Conservation (phyloP, 2,113 vertebrate species). For the Lampris incognitus region DNA sequence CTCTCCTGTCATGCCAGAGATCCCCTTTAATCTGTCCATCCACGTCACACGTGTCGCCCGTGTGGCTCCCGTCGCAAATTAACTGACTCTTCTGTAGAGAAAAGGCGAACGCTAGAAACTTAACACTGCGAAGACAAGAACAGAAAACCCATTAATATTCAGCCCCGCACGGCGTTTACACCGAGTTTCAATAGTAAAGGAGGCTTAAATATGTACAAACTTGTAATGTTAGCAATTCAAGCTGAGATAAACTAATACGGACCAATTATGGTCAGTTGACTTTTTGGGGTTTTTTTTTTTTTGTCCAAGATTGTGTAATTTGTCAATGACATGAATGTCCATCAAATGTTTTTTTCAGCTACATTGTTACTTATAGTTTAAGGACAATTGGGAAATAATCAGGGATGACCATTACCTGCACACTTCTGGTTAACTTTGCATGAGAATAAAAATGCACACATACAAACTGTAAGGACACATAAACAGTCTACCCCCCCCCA, state of each 20-base stretch:
- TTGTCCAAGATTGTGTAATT: slow-evolving; percentile 13
- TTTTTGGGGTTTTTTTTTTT: not conserved
- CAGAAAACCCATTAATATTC: slow-evolving; percentile 66
- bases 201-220: not conserved
- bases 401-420: slow-evolving; percentile 75
- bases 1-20: slow-evolving; percentile 72
- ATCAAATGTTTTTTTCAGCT: slow-evolving; percentile 22
- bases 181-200: slow-evolving; percentile 27
- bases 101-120: slow-evolving; percentile 85
- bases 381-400: slow-evolving; percentile 61
- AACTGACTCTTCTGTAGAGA: slow-evolving; percentile 82
- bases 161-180: slow-evolving; percentile 7
- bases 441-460: slow-evolving; percentile 69
- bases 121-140: slow-evolving; percentile 85
- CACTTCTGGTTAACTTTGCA: slow-evolving; percentile 75
- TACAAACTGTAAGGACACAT: slow-evolving; percentile 48
- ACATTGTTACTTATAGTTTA: slow-evolving; percentile 25
- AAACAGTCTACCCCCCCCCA: slow-evolving; percentile 14
- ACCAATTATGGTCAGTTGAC: slow-evolving; percentile 29
- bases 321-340: slow-evolving; percentile 28
- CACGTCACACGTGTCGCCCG: slow-evolving; percentile 67
- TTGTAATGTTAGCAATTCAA: slow-evolving; percentile 14
- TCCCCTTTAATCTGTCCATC: slow-evolving; percentile 78
- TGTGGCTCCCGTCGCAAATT: slow-evolving; percentile 75
- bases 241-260: slow-evolving; percentile 34